A percentile compares a stretch with the other conserved stretches of the same genome.
These are phyloP conservation scores for Enteromius radiatus DNA, from an alignment of 2,797 vertebrate species.

Conservation along the genomic window DNA sequence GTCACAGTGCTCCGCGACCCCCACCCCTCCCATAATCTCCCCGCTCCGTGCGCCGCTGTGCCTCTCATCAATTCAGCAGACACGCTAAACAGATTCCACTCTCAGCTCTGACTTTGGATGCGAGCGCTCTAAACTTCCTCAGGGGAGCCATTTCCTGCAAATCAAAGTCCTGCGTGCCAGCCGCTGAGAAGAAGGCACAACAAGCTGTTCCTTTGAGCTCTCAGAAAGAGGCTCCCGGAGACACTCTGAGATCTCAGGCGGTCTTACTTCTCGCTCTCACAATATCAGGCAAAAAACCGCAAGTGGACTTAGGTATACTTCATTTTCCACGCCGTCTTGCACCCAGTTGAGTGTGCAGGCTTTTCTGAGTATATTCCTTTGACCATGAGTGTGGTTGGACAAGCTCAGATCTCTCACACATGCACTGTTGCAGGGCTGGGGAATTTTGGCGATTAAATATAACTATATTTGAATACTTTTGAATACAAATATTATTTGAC, in stretches of 20 bases:
- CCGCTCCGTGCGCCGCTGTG: constrained; percentile 30
- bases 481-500: too few relatives aligned
- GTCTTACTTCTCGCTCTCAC: constrained; percentile 11
- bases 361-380: neutral
- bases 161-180: constrained; percentile 53
- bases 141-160: constrained; percentile 58
- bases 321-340: neutral
- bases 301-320: constrained; percentile 5
- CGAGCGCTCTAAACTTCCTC: constrained; percentile 51
- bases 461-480: too few relatives aligned
- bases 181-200: constrained; percentile 41
- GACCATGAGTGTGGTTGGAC: neutral
- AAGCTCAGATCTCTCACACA: too few relatives aligned
- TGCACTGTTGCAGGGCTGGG: too few relatives aligned
- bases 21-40: constrained; percentile 29
- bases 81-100: constrained; percentile 60
- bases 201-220: constrained; percentile 49
- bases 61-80: constrained; percentile 57
- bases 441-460: too few relatives aligned
- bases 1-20: constrained; percentile 5
- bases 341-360: neutral
- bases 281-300: constrained; percentile 24
- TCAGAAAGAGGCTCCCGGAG: constrained; percentile 34
- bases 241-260: constrained; percentile 17
- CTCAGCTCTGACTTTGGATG: constrained; percentile 58